Evolutionary conservation across 2,888 invertebrate species (phyloP).

Genomic region (Tipula helvola): DNA sequence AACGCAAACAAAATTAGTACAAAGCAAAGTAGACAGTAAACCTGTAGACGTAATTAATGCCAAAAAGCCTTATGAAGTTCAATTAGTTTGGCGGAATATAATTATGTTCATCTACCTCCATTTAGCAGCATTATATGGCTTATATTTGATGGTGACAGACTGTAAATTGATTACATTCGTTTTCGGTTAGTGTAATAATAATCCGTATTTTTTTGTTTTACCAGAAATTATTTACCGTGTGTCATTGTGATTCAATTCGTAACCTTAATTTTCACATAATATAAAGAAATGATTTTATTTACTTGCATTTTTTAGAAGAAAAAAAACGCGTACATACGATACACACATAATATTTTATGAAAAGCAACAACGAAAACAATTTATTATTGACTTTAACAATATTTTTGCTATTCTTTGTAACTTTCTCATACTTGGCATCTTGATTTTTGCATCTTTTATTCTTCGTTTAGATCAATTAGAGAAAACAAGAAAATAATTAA

Average conservation of each 20-base stretch:
- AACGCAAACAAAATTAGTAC: neutral
- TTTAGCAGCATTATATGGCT: conserved; percentile 45
- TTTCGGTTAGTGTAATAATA: neutral
- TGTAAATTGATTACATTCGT: neutral
- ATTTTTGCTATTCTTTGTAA: neutral
- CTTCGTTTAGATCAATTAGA: neutral
- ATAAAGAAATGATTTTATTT: no score
- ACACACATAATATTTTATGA: neutral
- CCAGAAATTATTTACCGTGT: neutral
- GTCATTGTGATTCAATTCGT: neutral
- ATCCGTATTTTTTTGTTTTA: neutral
- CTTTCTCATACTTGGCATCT: neutral
- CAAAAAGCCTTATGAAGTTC: conserved; percentile 38
- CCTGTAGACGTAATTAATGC: neutral
- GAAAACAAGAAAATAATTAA: neutral
- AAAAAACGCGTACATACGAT: no score
- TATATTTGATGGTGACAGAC: conserved; percentile 28
- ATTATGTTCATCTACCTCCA: conserved; percentile 61
- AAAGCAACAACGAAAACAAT: neutral
- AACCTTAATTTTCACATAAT: neutral
- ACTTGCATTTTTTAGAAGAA: neutral
- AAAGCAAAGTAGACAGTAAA: neutral
- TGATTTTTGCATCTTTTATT: neutral
- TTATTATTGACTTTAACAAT: neutral
- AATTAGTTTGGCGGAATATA: conserved; percentile 71